Base-by-base conservation (phyloP, 2,888 invertebrate genomes). In the Camponotus fellah region DNA sequence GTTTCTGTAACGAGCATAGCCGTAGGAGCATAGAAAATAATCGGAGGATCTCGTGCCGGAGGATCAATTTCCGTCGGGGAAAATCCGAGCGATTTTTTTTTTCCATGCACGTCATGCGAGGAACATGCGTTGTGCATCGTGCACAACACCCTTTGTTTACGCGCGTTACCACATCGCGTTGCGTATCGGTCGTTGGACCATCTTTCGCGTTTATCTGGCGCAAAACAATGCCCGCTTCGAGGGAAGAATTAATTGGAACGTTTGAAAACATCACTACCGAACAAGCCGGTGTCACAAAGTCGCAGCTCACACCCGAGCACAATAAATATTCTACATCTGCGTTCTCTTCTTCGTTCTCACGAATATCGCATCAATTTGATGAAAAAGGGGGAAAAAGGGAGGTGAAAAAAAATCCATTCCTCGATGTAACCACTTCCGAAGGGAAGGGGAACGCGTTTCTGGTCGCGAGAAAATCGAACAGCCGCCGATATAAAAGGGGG, bases 171-270 rank as follows among this genome's bases (percentile, higher is more conserved):
- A 34, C 60, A 80, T 4, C 66, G 34, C 71, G n/a, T 56, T 10
- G 43, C 40, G 26, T 34, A 72, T 40, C 72, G 58, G 58, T 46
- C 79, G 60, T 8, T 4, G 46, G 34, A 43, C 71, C 12, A 71
- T 71, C 72, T 71, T 71, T 71, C 72, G 60, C 43, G 56, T 79
- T 79, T 71, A 71, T 71, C 71, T 46, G 43, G 46, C 40, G 56
- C 43, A 17, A 26, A 71, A 71, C 79, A 71, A 60, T 60, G 46
- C 37, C 40, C 79, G 72, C 60, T 71, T 37, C 72, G 79, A 71
- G 46, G 17, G 46, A 71, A 43, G 60, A 80, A 80, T 80, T 80
- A 80, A 80, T 80, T 80, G 72, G 46, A 79, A 80, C 37, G 79
- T 68, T 77, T 68, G 76, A 40, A 76, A 76, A 66, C 68, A 53